These are phyloP conservation scores for Tenualosa thibaudeaui DNA, from an alignment of 2,797 vertebrate species.

Conservation along the genomic window DNA sequence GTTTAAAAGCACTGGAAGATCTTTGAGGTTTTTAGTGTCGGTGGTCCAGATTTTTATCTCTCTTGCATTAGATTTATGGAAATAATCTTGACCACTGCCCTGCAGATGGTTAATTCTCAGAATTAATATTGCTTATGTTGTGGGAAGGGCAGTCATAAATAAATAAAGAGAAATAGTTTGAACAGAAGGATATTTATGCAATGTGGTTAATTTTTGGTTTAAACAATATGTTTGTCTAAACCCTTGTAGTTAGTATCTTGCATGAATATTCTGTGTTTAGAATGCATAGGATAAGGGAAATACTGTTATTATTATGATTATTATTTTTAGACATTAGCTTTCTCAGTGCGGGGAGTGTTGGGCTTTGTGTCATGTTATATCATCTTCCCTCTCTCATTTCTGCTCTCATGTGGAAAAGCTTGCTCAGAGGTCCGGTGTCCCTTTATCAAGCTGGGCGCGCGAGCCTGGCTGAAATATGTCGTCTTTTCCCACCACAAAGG, in stretches of 20 bases:
- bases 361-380: not conserved
- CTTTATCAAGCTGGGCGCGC: constrained; percentile 62
- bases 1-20: not conserved
- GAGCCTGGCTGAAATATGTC: constrained; percentile 69
- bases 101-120: constrained; percentile 1
- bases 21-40: not conserved
- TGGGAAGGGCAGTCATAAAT: not conserved
- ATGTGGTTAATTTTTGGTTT: not conserved
- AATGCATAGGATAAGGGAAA: not conserved
- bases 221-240: not conserved
- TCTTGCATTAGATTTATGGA: not conserved
- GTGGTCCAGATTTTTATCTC: constrained; percentile 5
- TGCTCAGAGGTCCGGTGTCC: constrained; percentile 52
- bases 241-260: not conserved
- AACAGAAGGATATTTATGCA: not conserved
- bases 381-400: not conserved
- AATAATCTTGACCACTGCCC: constrained; percentile 7
- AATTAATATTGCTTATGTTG: constrained; percentile 23
- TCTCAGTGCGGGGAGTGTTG: constrained; percentile 10
- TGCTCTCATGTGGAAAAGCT: constrained; percentile 54
- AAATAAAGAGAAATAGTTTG: not conserved
- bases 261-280: not conserved
- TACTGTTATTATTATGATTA: not conserved
- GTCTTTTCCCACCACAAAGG: constrained; percentile 79
- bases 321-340: not conserved